phyloP scores from a whole-genome alignment of 2,888 invertebrate genomes.

The Xanthia togata region DNA sequence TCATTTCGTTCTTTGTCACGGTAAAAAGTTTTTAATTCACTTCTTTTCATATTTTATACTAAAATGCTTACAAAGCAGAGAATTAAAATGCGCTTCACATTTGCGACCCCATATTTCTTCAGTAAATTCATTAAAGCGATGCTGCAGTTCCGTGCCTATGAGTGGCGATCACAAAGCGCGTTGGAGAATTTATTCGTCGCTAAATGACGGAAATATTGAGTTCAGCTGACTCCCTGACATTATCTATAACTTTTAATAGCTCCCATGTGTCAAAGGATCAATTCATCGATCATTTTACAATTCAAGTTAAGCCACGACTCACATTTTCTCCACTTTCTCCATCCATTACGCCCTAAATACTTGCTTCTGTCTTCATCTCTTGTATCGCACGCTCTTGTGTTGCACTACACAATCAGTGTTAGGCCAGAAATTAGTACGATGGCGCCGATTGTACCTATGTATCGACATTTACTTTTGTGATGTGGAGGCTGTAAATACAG shows the following conservation, averaged over 20 bases:
- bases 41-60: slow-evolving; percentile 45
- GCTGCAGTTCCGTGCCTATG: slow-evolving; percentile 49
- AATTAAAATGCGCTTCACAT: slow-evolving; percentile 69
- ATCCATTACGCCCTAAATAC: not conserved
- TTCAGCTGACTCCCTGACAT: slow-evolving; percentile 15
- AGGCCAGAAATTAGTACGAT: no score
- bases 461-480: no score
- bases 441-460: no score
- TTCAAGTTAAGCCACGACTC: not conserved
- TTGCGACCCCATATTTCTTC: slow-evolving; percentile 71
- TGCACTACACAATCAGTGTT: no score
- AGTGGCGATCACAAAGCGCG: slow-evolving; percentile 61
- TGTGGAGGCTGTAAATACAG: no score
- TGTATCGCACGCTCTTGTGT: no score
- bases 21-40: slow-evolving; percentile 41
- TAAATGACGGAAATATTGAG: slow-evolving; percentile 57
- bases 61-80: slow-evolving; percentile 40
- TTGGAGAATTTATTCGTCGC: slow-evolving; percentile 62
- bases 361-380: not conserved
- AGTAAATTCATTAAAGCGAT: slow-evolving; percentile 71
- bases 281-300: not conserved
- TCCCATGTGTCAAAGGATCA: not conserved
- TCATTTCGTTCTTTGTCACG: slow-evolving; percentile 32
- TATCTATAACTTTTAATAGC: not conserved
- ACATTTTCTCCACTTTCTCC: no score